Base-by-base conservation (phyloP, 2,113 vertebrate species). In the Ophiodon elongatus region DNA sequence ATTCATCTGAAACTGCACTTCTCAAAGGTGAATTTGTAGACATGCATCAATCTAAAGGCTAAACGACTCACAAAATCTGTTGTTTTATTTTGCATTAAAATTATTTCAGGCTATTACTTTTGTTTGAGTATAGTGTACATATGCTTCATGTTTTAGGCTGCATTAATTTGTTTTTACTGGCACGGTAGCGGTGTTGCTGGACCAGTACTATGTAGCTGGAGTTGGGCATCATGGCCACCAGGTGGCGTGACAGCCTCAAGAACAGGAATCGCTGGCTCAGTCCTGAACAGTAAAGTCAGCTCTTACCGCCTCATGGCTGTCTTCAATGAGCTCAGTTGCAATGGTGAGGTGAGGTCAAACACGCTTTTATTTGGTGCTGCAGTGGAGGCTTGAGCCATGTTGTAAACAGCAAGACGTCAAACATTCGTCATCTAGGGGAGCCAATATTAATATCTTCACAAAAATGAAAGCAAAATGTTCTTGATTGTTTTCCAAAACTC, bases 201-300 rank as follows among this genome's bases (percentile, higher is more conserved):
- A 76, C 21, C 19, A 54, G 25, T 25, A 13, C 15, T 56, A 4
- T 67, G 37, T 25, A 0, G 10, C 35, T 81, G 79, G 25, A 68
- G 68, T 75, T 86, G 14, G 6, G 4, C 2, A 0, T 54, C 0
- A 13, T 80, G 72, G 31, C 92, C 94, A 94, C 90, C 69, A 91
- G 93, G 80, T 92, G 94, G 93, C 45, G 67, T 27, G 11, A 72
- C 56, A 84, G 79, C 75, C 79, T 87, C 37, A 89, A 39, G 69
- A 88, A 91, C 68, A 56, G 65, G 77, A 45, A 23, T 29, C 1
- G 0, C n/a, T 29, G 4, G 8, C 8, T 43, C n/a, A 23, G 37
- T 66, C 25, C n/a, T 70, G 15, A 62, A 39, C 21, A 43, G 47
- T 35, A n/a, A 27, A 69, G 71, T 66, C 59, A 14, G 45, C 62